Conservation (phyloP, 2,113 vertebrate genomes). For the Polypterus senegalus region DNA sequence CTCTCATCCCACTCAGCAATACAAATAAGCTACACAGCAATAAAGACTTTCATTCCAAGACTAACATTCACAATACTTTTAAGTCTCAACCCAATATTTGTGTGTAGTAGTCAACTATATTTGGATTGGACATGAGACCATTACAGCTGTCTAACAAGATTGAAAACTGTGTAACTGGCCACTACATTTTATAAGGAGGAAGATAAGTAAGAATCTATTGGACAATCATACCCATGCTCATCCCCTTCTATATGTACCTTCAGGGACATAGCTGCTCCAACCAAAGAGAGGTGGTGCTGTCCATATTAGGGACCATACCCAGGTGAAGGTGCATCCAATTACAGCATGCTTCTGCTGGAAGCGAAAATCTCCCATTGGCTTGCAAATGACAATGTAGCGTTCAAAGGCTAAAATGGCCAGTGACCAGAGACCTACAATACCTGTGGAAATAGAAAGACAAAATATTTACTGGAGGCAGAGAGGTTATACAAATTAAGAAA, state of each 20-base stretch:
- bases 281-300: conserved; percentile 35
- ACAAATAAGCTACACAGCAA: too few species aligned
- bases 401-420: conserved; percentile 43
- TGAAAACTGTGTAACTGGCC: too few species aligned
- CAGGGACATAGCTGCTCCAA: conserved; percentile 45
- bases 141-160: too few species aligned
- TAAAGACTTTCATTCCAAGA: too few species aligned
- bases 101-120: too few species aligned
- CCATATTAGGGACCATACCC: conserved; percentile 40
- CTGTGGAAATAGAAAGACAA: conserved; percentile 15
- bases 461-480: too few species aligned
- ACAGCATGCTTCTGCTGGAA: conserved; percentile 31
- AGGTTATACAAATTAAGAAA: too few species aligned
- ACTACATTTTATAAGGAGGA: too few species aligned
- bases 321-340: conserved; percentile 34
- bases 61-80: too few species aligned
- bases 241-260: conserved; percentile 28
- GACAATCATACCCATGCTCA: accelerated
- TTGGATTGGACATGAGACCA: too few species aligned
- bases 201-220: neutral
- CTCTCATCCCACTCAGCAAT: too few species aligned
- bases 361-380: conserved; percentile 37
- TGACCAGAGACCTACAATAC: conserved; percentile 47
- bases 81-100: too few species aligned
- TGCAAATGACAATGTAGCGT: conserved; percentile 40